A percentile compares a stretch with the other conserved stretches of the same genome.
Conservation (phyloP, 2,797 vertebrate species). For the Uromys caudimaculatus region DNA sequence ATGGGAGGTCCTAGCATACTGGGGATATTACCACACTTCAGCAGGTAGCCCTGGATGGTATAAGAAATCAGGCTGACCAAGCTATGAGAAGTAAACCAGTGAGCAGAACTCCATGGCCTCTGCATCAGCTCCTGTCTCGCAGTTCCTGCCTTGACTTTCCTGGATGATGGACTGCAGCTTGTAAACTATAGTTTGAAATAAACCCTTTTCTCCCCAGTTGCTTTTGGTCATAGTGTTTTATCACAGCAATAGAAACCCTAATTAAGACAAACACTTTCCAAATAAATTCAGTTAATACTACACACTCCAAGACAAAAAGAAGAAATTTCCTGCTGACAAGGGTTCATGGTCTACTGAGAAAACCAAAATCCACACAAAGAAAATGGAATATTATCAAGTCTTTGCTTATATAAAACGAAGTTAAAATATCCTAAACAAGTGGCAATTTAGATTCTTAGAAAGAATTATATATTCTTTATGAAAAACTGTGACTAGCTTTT, state of each 20-base stretch:
- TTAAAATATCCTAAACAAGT: constrained; percentile 56
- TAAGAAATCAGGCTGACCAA: not conserved
- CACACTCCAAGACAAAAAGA: constrained; percentile 14
- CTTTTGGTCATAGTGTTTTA: not conserved
- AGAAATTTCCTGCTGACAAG: constrained; percentile 29
- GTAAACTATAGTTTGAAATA: not conserved
- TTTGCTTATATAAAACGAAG: constrained; percentile 19
- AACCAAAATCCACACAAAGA: constrained; percentile 42
- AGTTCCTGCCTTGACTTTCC: not conserved
- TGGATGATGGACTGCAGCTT: not conserved
- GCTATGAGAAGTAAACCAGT: not conserved
- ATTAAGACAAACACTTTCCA: not conserved
- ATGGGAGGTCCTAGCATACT: not conserved
- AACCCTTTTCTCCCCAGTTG: not conserved
- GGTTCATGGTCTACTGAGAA: not conserved
- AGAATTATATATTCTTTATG: not conserved
- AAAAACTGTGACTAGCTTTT: constrained; percentile 42
- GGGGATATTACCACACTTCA: not conserved
- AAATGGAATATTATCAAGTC: constrained; percentile 4
- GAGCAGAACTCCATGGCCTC: not conserved
- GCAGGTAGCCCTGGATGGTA: not conserved
- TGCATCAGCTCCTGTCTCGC: not conserved
- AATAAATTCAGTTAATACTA: constrained; percentile 41
- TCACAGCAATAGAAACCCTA: not conserved
- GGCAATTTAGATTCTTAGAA: constrained; percentile 35